phyloP scores from a whole-genome alignment of 2,888 invertebrate genomes.

The Timandra comae region DNA sequence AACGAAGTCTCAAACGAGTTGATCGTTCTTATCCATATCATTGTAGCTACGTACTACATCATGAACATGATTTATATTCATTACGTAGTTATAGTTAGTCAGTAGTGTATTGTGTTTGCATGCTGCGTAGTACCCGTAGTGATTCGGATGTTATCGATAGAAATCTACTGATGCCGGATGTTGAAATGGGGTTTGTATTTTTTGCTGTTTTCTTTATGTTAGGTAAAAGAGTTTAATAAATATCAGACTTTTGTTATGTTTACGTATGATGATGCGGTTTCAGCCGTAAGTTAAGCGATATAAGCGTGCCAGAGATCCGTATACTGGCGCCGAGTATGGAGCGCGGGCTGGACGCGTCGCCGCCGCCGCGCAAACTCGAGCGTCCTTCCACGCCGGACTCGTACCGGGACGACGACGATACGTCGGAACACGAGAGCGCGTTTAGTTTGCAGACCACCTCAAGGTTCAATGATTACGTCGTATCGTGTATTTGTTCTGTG shows the following conservation, averaged over 20 bases:
- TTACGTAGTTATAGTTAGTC: slow-evolving; percentile 37
- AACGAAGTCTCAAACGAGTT: too few relatives aligned
- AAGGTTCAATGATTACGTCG: slow-evolving; percentile 44
- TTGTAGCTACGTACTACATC: too few relatives aligned
- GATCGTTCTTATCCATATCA: too few relatives aligned
- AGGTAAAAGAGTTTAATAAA: too few relatives aligned
- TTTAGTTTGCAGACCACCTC: slow-evolving; percentile 66
- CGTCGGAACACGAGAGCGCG: slow-evolving; percentile 72
- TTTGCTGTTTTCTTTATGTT: too few relatives aligned
- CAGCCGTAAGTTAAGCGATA: slow-evolving; percentile 84
- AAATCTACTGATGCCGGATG: slow-evolving; percentile 52
- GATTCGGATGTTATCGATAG: slow-evolving; percentile 54
- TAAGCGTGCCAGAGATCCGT: slow-evolving; percentile 88
- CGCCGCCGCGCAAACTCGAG: slow-evolving; percentile 25
- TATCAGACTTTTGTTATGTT: too few relatives aligned
- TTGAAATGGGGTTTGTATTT: slow-evolving; percentile 72
- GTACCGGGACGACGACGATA: slow-evolving; percentile 40
- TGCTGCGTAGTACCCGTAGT: slow-evolving; percentile 62
- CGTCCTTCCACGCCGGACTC: slow-evolving; percentile 16
- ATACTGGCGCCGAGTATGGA: slow-evolving; percentile 89
- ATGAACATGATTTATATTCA: too few relatives aligned
- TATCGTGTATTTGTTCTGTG: slow-evolving; percentile 20
- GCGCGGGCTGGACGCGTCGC: slow-evolving; percentile 81
- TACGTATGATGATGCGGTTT: slow-evolving; percentile 38
- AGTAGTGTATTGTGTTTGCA: slow-evolving; percentile 68